Evolutionary conservation across 2,113 vertebrate genomes (phyloP), one percentile per base, ranked within the genome.

Genomic region (Oncorhynchus keta): DNA sequence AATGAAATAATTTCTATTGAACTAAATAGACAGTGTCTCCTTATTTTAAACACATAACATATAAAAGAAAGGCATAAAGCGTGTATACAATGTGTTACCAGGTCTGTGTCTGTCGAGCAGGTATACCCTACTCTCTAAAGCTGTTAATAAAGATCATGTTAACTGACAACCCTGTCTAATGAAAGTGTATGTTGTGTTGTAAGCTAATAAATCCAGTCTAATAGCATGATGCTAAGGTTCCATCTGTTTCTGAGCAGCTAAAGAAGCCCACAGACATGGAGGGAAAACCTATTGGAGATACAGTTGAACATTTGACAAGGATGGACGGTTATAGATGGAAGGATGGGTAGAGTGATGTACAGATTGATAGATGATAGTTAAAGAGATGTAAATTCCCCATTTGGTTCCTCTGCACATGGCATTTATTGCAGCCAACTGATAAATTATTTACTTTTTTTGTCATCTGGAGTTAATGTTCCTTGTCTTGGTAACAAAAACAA

Each of bases 391-490:
- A 90, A 89, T 84, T 77, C 84, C 88, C 88, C 84, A 86, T 91
- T 92, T 88, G 83, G 85, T 89, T 87, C 79, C 91, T 89, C 80
- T 84, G 81, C 86, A 88, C 82, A 81, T 89, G 88, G 88, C 89
- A 87, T 90, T 92, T 90, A 92, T 91, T 89, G 85, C 85, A 75
- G 83, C 83, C 78, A 67, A 85, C 88, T 88, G 90, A 90, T 87
- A 81, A 84, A 89, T 92, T 91, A 92, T 93, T 93, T 93, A 91
- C 89, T 90, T 86, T 89, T 84, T 88, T 90, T 93, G 91, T 93
- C 93, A 94, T 94, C 91, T 93, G 92, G 89, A 93, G 91, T 93
- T 94, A 94, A 95, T 94, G 93, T 94, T 90, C 92, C 91, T 90
- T 92, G 91, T 93, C 93, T 91, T 85, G 82, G 88, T 92, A 93